Conservation (phyloP, 2,797 vertebrate species). For the Gymnoscopelus microlampas region DNA sequence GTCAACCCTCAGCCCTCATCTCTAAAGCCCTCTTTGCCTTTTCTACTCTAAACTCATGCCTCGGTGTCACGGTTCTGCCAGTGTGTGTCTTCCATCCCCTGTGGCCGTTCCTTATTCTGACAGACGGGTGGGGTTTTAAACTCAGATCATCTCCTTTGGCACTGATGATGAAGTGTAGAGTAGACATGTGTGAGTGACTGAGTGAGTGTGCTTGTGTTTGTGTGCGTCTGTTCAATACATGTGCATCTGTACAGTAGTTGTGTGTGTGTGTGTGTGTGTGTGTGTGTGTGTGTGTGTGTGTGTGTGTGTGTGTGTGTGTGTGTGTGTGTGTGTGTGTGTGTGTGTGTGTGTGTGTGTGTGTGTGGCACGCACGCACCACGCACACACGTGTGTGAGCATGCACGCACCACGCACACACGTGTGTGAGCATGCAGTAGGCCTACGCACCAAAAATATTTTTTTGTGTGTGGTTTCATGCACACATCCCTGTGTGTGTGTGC, state of each 20-base stretch:
- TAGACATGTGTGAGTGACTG: conserved; percentile 9
- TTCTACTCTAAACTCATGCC: conserved; percentile 55
- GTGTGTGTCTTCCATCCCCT: conserved; percentile 55
- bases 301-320: conserved; percentile 6
- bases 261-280: conserved; percentile 3
- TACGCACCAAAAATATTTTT: conserved; percentile 43
- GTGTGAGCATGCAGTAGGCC: neutral
- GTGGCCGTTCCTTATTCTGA: conserved; percentile 51
- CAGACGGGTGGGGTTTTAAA: conserved; percentile 63
- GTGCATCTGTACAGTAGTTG: neutral
- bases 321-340: conserved; percentile 15
- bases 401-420: neutral
- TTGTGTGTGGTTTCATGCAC: conserved; percentile 38
- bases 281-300: conserved; percentile 15
- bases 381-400: conserved; percentile 3
- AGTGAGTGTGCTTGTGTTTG: neutral
- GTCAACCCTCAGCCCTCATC: conserved; percentile 70
- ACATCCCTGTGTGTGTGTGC: conserved; percentile 16
- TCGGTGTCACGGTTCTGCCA: conserved; percentile 60
- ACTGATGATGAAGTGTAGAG: conserved; percentile 38
- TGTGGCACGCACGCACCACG: too few species aligned
- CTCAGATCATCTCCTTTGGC: conserved; percentile 49
- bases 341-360: too few species aligned
- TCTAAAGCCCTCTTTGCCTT: conserved; percentile 64
- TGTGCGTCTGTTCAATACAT: neutral